Evolutionary conservation across 2,888 invertebrate species (phyloP).

Genomic region (Limenitis camilla): DNA sequence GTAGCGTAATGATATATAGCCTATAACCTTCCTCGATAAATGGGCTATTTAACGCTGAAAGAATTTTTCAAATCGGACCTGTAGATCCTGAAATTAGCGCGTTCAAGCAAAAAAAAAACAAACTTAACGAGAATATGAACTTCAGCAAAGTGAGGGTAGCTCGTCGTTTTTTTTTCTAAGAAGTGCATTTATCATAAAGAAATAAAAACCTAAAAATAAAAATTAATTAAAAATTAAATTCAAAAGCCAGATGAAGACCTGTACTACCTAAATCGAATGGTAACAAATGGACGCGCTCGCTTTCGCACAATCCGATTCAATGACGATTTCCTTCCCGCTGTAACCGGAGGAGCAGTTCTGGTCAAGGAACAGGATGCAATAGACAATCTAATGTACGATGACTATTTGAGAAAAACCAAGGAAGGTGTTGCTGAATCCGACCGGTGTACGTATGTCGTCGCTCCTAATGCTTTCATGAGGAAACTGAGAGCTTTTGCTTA

Average conservation of each 20-base stretch:
- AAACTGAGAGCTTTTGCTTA: slow-evolving; percentile 83
- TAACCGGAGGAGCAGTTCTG: slow-evolving; percentile 52
- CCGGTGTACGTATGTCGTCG: slow-evolving; percentile 85
- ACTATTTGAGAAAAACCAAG: slow-evolving; percentile 78
- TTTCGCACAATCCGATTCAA: slow-evolving; percentile 46
- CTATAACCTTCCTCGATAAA: too few relatives aligned
- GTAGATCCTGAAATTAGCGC: too few relatives aligned
- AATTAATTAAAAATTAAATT: not conserved
- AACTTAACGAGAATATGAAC: too few relatives aligned
- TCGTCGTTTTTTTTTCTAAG: too few relatives aligned
- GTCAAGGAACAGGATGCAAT: slow-evolving; percentile 82
- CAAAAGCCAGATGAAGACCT: slow-evolving; percentile 56
- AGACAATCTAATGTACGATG: slow-evolving; percentile 79
- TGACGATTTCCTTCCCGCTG: slow-evolving; percentile 44
- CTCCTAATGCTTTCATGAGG: slow-evolving; percentile 78
- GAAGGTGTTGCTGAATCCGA: slow-evolving; percentile 73
- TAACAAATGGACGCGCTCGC: slow-evolving; percentile 51
- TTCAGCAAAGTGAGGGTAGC: too few relatives aligned
- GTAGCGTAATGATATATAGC: too few relatives aligned
- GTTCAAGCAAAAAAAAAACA: too few relatives aligned
- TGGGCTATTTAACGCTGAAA: too few relatives aligned
- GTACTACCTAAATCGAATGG: slow-evolving; percentile 55
- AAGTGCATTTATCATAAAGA: too few relatives aligned
- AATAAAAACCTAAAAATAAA: too few relatives aligned
- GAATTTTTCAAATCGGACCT: too few relatives aligned